Evolutionary conservation across 2,797 vertebrate species (phyloP).

Genomic region (Cirrhinus mrigala): DNA sequence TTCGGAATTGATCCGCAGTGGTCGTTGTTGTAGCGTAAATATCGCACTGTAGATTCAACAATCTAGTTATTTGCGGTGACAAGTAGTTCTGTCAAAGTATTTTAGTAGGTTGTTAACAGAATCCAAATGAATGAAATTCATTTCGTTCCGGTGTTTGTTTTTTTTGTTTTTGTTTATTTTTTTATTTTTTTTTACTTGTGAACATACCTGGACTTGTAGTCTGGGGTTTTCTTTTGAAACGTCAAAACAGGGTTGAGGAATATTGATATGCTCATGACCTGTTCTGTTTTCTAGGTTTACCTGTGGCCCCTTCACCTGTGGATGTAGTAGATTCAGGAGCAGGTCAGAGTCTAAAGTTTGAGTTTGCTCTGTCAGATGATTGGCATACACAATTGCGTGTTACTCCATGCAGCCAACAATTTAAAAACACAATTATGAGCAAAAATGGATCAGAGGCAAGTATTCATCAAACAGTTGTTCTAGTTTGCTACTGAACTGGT

Average conservation of each 20-base stretch:
- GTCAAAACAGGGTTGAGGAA: not conserved
- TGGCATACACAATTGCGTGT: not conserved
- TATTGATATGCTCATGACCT: not conserved
- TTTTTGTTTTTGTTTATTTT: no score
- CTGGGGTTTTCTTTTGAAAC: not conserved
- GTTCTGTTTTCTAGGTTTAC: not conserved
- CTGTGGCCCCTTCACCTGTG: not conserved
- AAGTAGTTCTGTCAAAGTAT: no score
- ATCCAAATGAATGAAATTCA: no score
- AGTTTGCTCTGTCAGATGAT: not conserved
- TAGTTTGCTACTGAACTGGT: not conserved
- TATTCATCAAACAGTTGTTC: not conserved
- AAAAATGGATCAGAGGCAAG: not conserved
- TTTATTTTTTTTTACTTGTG: not conserved
- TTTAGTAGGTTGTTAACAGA: no score
- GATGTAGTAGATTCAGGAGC: not conserved
- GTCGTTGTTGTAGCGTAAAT: no score
- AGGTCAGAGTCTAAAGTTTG: not conserved
- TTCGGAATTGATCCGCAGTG: no score
- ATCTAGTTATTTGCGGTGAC: no score
- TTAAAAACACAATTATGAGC: constrained; percentile 3
- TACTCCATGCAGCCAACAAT: not conserved
- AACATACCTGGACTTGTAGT: not conserved
- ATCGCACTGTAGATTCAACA: no score
- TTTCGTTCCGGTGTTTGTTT: no score